Base-by-base conservation (phyloP, 2,797 vertebrate species). In the Neoniphon sammara region DNA sequence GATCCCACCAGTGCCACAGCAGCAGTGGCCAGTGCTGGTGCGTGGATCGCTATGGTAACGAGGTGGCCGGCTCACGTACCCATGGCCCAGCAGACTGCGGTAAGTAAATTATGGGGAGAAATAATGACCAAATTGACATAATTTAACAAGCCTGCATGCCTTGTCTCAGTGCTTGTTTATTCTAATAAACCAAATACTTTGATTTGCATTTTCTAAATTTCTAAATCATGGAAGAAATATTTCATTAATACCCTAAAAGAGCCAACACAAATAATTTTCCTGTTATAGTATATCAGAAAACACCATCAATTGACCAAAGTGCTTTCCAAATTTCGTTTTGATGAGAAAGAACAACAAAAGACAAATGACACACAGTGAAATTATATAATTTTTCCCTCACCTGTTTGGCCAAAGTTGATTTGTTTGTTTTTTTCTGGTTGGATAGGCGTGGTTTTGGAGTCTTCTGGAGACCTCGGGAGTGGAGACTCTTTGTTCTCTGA, bases 401-500 rank as follows among this genome's bases (percentile, higher is more conserved):
- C 17, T 23, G 25, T 20, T 34, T 47, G 17, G 14, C 52, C 30
- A 36, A 47, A 2, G 15, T 18, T 30, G 17, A 57, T 39, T 39
- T 55, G 11, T 4, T n/a, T 56, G 15, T 2, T 60, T 25, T 59
- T 58, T 31, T 10, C n/a, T 7, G 36, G 31, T 83, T 77, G 31
- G 80, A 47, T 61, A 97, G 96, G 94, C 17, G 77, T 94, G 0
- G 94, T 96, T 75, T 66, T 95, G 85, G 97, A 99, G 85, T 95
- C 95, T 42, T 98, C 97, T 0, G 97, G 97, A 77, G 97, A 98
- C 92, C 95, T 95, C 67, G 95, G 96, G 55, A 98, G 97, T 61
- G 97, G 97, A 0, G 96, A 97, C 91, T 95, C 96, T 2, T 93
- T 95, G 61, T 95, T 96, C 92, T 90, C 91, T 0, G 96, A 96